These are phyloP conservation scores for Electrophaes corylata DNA, from an alignment of 2,888 invertebrate genomes.

Conservation along the genomic window DNA sequence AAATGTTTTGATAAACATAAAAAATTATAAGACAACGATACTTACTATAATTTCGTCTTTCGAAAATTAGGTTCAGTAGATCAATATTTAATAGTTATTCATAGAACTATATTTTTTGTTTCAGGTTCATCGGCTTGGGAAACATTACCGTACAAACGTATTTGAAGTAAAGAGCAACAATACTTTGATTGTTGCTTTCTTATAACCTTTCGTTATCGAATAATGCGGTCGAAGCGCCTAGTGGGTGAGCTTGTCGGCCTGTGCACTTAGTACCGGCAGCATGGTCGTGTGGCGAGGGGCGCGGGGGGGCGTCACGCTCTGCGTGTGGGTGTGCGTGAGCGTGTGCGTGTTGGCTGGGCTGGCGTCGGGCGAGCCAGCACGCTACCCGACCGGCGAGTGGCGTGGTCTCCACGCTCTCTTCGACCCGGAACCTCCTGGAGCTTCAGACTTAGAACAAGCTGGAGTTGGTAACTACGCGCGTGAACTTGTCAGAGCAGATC, in stretches of 20 bases:
- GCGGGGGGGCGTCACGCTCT: constrained; percentile 70
- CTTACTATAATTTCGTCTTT: too few relatives aligned
- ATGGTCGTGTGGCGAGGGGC: constrained; percentile 64
- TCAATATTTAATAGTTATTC: too few relatives aligned
- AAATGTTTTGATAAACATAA: too few relatives aligned
- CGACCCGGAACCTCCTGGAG: constrained; percentile 61
- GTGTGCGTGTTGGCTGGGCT: constrained; percentile 74
- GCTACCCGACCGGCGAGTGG: constrained; percentile 63
- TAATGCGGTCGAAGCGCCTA: constrained; percentile 78
- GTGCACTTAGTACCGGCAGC: constrained; percentile 73
- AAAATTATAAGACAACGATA: too few relatives aligned
- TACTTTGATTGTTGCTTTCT: too few relatives aligned
- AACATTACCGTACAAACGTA: not conserved
- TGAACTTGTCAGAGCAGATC: constrained; percentile 20
- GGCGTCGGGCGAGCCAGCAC: constrained; percentile 71
- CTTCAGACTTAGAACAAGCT: constrained; percentile 34
- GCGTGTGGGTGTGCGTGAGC: constrained; percentile 66
- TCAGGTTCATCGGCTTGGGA: constrained; percentile 19
- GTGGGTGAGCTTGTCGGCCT: constrained; percentile 60
- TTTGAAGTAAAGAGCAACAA: constrained; percentile 28
- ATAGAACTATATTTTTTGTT: constrained; percentile 22
- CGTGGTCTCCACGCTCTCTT: constrained; percentile 71
- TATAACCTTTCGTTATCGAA: constrained; percentile 48
- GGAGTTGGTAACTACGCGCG: not conserved
- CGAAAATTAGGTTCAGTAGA: too few relatives aligned